These are phyloP conservation scores for Camelus dromedarius DNA, from an alignment of 2,113 vertebrate species.

Conservation along the genomic window DNA sequence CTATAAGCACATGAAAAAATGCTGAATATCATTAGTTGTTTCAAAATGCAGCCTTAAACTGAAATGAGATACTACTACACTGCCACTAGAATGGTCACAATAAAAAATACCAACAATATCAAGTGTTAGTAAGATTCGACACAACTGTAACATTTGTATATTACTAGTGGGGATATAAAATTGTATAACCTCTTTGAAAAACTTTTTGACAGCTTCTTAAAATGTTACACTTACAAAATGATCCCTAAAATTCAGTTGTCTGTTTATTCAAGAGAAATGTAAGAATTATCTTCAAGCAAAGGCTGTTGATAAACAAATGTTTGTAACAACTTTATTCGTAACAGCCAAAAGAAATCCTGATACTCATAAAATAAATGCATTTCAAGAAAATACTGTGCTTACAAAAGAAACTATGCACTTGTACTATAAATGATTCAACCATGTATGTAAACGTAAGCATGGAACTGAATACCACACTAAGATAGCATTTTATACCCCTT, in stretches of 20 bases:
- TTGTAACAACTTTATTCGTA: background rate
- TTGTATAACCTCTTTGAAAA: background rate
- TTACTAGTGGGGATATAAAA: background rate
- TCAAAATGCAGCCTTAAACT: background rate
- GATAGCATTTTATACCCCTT: background rate
- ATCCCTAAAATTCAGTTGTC: background rate
- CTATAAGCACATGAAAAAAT: background rate
- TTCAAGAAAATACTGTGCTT: background rate
- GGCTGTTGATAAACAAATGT: background rate
- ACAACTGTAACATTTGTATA: background rate
- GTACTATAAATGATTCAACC: background rate
- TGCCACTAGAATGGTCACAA: background rate
- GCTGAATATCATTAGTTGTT: background rate
- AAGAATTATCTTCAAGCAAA: background rate
- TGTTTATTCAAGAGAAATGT: background rate
- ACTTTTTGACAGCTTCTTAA: background rate
- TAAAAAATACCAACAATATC: background rate
- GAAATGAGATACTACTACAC: background rate
- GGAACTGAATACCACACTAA: background rate
- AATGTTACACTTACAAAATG: background rate
- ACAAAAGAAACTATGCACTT: background rate
- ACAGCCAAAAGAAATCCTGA: background rate
- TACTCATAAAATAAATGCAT: background rate
- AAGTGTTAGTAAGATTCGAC: background rate
- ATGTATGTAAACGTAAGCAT: background rate